Conservation (phyloP, 2,888 invertebrate genomes). For the Temnothorax unifasciatus region DNA sequence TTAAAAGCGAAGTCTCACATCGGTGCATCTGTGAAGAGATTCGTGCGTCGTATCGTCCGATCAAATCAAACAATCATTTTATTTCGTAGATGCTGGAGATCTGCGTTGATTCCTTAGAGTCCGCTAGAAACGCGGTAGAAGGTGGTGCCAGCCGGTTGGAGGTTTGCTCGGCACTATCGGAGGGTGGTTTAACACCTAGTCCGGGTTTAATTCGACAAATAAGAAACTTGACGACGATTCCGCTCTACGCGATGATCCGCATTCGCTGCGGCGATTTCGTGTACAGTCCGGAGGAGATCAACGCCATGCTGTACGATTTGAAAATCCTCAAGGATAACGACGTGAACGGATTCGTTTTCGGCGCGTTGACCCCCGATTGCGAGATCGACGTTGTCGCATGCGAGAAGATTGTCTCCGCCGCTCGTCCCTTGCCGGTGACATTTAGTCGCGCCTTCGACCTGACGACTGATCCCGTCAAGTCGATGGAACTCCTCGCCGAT, state of each 20-base stretch:
- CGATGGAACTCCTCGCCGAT: conserved; percentile 89
- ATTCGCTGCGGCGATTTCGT: conserved; percentile 94
- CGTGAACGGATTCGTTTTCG: conserved; percentile 96
- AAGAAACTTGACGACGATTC: conserved; percentile 86
- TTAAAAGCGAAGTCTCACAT: neutral
- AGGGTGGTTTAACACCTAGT: conserved; percentile 96
- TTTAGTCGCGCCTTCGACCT: conserved; percentile 97
- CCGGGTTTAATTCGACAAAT: conserved; percentile 90
- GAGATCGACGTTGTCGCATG: conserved; percentile 90
- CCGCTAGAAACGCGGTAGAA: conserved; percentile 92
- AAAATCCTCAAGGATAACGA: conserved; percentile 89
- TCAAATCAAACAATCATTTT: neutral
- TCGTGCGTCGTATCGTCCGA: neutral
- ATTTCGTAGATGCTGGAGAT: conserved; percentile 90
- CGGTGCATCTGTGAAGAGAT: neutral
- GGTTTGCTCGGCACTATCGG: conserved; percentile 93
- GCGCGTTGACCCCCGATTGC: conserved; percentile 90
- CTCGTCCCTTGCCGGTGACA: conserved; percentile 91
- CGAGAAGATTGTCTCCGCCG: conserved; percentile 88
- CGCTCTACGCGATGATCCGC: conserved; percentile 94
- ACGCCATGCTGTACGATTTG: conserved; percentile 92
- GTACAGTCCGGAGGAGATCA: conserved; percentile 91
- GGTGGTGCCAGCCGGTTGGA: conserved; percentile 95
- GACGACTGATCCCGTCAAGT: conserved; percentile 87
- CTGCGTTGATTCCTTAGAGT: conserved; percentile 95